Evolutionary conservation across 2,113 vertebrate species (phyloP).

Genomic region (Isichthys henryi): DNA sequence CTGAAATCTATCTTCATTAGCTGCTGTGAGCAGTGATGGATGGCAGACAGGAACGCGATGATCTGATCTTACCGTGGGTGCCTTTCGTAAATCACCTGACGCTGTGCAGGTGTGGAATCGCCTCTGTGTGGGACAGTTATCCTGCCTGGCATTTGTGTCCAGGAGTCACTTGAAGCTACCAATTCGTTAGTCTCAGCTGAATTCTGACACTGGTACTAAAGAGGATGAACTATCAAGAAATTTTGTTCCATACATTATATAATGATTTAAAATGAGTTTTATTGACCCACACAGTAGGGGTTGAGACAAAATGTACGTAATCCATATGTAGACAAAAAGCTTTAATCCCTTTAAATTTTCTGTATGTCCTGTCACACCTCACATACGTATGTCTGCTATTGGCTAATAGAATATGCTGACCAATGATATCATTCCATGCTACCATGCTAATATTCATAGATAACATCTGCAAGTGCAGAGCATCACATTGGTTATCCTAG

Average conservation of each 20-base stretch:
- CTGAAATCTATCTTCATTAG: constrained; percentile 72
- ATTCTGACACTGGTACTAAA: neutral
- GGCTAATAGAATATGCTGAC: neutral
- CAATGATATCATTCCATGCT: neutral
- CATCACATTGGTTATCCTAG: neutral
- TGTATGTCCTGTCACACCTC: neutral
- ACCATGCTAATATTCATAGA: neutral
- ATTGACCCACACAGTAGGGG: neutral
- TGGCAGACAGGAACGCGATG: constrained; percentile 68
- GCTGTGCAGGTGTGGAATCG: constrained; percentile 75
- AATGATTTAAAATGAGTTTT: neutral
- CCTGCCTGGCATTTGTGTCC: constrained; percentile 53
- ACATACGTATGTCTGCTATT: neutral
- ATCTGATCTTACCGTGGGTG: constrained; percentile 63
- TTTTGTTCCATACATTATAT: neutral
- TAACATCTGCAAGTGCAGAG: neutral
- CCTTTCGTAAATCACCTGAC: constrained; percentile 69
- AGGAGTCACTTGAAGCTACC: constrained; percentile 39
- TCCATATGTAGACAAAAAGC: neutral
- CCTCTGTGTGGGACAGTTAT: constrained; percentile 61
- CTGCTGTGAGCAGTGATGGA: constrained; percentile 71
- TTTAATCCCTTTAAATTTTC: neutral
- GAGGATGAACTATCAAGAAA: neutral
- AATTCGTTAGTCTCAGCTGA: neutral
- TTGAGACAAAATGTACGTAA: neutral